Evolutionary conservation across 2,888 invertebrate genomes (phyloP), one percentile per base, ranked within the genome.

Genomic region (Sturmia bella): DNA sequence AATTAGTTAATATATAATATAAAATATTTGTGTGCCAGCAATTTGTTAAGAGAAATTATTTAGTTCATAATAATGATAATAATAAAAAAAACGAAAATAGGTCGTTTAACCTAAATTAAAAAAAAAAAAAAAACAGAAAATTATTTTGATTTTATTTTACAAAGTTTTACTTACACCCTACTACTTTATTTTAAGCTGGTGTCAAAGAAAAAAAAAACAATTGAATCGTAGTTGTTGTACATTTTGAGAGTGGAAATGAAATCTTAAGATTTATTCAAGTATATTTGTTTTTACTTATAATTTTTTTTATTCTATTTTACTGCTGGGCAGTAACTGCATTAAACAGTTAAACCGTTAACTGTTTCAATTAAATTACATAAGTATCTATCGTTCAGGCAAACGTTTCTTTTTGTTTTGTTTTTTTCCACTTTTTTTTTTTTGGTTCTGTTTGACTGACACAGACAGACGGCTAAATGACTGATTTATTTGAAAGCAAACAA

Each of bases 261-360:
- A 59, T 73, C 59, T 73, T 59, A 15, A 72, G 66, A 78, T 79
- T 73, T 79, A 79, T 78, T 70, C 21, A 57, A 61, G 11, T 66
- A 61, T 54, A 59, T 63, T 50, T 39, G 39, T 37, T 9, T 45
- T 63, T 43, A 15, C 19, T 63, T 41, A 27, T 32, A 32, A 32
- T 63, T 64, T 52, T 64, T 52, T 24, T 69, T 56, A 45, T 54
- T 27, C 54, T 76, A 61, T 39, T 13, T 37, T 69, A 24, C 17
- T 69, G 39, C 54, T 69, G 54, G 19, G 27, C 45, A 32, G 6
- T 17, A 66, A 48, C 56, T 57, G 57, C 56, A 50, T 37, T 48
- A 57, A 56, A 45, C 13, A 45, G 17, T 69, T 50, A 24, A 52
- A 52, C 41, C 57, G 27, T 17, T 27, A 27, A 32, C 50, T 59